These are phyloP conservation scores for Atopsyche davidsoni DNA, from an alignment of 1,140 invertebrate species.

Conservation along the genomic window DNA sequence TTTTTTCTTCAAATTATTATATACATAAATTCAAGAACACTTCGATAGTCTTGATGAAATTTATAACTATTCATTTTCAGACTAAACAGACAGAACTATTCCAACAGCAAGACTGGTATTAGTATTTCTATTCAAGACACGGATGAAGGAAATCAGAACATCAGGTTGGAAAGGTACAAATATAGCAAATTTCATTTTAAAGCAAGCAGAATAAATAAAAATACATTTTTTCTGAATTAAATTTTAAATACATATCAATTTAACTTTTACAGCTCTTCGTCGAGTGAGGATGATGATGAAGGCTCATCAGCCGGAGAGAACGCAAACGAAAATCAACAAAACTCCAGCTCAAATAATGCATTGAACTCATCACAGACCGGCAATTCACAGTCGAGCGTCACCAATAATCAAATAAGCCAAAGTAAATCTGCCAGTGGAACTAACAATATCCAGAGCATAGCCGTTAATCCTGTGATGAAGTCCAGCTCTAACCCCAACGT, in stretches of 20 bases:
- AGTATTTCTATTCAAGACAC: constrained; percentile 59
- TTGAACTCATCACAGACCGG: constrained; percentile 3
- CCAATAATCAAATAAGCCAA: constrained; percentile 41
- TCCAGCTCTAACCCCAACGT: constrained; percentile 46
- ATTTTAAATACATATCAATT: constrained; percentile 7
- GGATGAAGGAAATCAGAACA: constrained; percentile 52
- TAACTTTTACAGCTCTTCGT: constrained; percentile 51
- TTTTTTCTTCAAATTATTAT: too few relatives aligned
- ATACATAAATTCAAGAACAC: too few relatives aligned
- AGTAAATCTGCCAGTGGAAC: constrained; percentile 38
- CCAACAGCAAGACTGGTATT: constrained; percentile 51
- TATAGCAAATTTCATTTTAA: neutral
- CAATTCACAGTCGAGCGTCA: constrained; percentile 32
- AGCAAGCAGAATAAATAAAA: neutral
- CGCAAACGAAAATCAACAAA: constrained; percentile 33
- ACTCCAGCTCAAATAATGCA: constrained; percentile 9
- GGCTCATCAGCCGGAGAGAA: constrained; percentile 47
- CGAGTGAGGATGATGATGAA: constrained; percentile 60
- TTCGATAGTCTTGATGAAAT: too few relatives aligned
- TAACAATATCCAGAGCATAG: constrained; percentile 34
- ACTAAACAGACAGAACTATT: constrained; percentile 34
- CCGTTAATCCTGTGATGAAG: constrained; percentile 46
- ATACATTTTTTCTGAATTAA: constrained; percentile 1
- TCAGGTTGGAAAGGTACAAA: constrained; percentile 60
- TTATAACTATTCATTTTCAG: constrained; percentile 31